Base-by-base conservation (phyloP, 2,113 vertebrate species). In the Hemiprocne comata region DNA sequence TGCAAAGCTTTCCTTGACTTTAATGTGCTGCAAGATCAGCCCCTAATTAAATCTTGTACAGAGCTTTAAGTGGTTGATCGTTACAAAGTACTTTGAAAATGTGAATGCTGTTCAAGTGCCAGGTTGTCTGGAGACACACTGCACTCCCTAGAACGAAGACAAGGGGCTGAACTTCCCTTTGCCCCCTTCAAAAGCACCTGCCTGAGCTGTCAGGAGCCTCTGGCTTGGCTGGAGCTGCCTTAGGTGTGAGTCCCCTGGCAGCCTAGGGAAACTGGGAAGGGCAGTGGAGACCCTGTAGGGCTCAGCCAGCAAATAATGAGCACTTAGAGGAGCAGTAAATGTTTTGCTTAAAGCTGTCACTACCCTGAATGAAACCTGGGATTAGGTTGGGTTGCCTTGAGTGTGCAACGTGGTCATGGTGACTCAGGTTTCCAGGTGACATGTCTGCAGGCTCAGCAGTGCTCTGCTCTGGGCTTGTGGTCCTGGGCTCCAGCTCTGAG, bases 51-150 rank as follows among this genome's bases (percentile, higher is more conserved):
- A 44, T 60, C 10, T 64, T 54, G 62, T 36, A 57, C 72, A 90
- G 75, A 84, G 58, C 25, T 77, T 85, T 44, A 83, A 85, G 83
- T 76, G 75, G 54, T 66, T 83, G 82, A 90, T 94, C 51, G 33
- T 93, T 83, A 90, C 50, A 70, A 88, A 92, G 78, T n/a, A n/a
- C 92, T 90, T 78, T 48, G 48, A 78, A 86, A 90, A 79, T 13
- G 90, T 5, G 25, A 29, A 71, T 53, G 66, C 31, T 90, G 90
- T 79, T 70, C 17, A 9, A 28, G 57, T 87, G 77, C 78, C 90
- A 79, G 73, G 6, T 55, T 0, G 10, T 61, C 85, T 91, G 87
- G 74, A 73, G 82, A 40, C n/a, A 4, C 24, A 4, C 10, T 60
- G 51, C 10, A 0, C 44, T 61, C 31, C 36, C 76, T 2, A 12